phyloP scores from a whole-genome alignment of 2,797 vertebrate genomes.

The Borostomias antarcticus region DNA sequence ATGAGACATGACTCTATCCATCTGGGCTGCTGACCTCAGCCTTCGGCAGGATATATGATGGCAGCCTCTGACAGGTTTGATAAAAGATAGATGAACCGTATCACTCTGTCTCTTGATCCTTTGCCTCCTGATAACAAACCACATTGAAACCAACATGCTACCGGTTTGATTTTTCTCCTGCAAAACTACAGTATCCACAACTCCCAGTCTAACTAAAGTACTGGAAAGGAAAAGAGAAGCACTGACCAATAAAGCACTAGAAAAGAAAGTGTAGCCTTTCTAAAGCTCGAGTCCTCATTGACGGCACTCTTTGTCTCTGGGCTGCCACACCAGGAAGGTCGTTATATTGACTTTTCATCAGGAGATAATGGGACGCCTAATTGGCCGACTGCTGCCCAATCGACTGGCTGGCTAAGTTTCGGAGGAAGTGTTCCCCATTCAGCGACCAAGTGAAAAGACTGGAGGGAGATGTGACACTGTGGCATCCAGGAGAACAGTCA shows the following conservation, averaged over 20 bases:
- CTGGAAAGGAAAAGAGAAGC: slow-evolving; percentile 41
- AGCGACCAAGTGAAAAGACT: slow-evolving; percentile 47
- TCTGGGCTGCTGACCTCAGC: slow-evolving; percentile 61
- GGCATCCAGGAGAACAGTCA: slow-evolving; percentile 47
- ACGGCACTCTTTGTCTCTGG: slow-evolving; percentile 60
- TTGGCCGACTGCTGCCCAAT: slow-evolving; percentile 64
- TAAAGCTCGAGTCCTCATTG: slow-evolving; percentile 55
- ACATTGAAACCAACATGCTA: not conserved
- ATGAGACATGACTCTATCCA: slow-evolving; percentile 69
- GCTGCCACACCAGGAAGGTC: slow-evolving; percentile 53
- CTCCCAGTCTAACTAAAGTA: slow-evolving; percentile 27
- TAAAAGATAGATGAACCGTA: slow-evolving; percentile 38
- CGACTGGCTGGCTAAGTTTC: slow-evolving; percentile 56
- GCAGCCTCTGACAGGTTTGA: slow-evolving; percentile 5
- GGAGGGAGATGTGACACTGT: slow-evolving; percentile 54
- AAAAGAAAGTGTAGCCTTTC: slow-evolving; percentile 14
- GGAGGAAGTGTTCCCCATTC: slow-evolving; percentile 53
- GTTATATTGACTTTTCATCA: slow-evolving; percentile 65
- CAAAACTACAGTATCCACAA: not conserved
- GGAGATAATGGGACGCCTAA: slow-evolving; percentile 71
- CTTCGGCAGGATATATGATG: slow-evolving; percentile 49
- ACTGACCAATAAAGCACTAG: not conserved
- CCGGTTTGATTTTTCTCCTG: slow-evolving; percentile 4
- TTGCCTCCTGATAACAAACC: slow-evolving; percentile 28
- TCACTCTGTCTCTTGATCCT: slow-evolving; percentile 29